Evolutionary conservation across 1,140 invertebrate species (phyloP).

Genomic region (Drosophila rhopaloa): DNA sequence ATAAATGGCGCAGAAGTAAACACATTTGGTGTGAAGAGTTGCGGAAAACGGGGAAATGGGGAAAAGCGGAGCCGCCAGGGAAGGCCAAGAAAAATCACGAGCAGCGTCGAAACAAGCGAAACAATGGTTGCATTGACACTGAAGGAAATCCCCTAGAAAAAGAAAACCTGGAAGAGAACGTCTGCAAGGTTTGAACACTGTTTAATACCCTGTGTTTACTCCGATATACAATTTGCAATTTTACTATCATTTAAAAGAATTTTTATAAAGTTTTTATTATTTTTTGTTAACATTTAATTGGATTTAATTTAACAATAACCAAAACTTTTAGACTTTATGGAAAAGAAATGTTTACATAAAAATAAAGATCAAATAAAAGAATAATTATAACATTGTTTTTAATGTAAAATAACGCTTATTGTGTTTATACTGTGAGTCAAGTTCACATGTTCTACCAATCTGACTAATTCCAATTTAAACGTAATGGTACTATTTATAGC

Average conservation of each 20-base stretch:
- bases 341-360: background rate
- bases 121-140: conserved; percentile 61
- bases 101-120: conserved; percentile 45
- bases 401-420: too few species aligned
- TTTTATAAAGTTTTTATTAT: too few species aligned
- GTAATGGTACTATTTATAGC: too few species aligned
- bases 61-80: conserved; percentile 15
- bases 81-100: conserved; percentile 58
- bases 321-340: too few species aligned
- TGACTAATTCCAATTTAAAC: too few species aligned
- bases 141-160: conserved; percentile 17
- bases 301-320: too few species aligned
- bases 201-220: background rate
- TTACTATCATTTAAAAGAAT: too few species aligned
- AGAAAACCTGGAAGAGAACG: background rate
- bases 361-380: background rate
- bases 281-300: too few species aligned
- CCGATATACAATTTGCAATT: too few species aligned
- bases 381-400: too few species aligned
- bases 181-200: background rate
- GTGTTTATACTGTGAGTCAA: too few species aligned
- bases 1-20: conserved; percentile 79
- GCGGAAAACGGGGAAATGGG: conserved; percentile 16
- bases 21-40: conserved; percentile 75
- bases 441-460: too few species aligned